These are phyloP conservation scores for Saimiri boliviensis DNA, from an alignment of 2,113 vertebrate species.

Conservation along the genomic window DNA sequence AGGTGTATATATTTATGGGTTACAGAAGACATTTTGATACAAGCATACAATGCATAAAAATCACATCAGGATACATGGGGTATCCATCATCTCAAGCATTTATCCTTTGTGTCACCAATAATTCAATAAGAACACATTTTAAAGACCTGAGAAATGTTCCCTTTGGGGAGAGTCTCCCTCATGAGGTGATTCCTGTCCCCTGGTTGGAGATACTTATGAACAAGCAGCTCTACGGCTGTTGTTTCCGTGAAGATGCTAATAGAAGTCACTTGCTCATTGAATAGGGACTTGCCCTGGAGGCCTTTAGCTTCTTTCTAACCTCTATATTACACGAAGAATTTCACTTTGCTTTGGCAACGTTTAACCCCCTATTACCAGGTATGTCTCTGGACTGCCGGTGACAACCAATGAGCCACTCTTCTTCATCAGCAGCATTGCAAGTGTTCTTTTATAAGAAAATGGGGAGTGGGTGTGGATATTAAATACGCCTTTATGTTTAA, in stretches of 20 bases:
- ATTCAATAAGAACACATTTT: background rate
- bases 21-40: no score
- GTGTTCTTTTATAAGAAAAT: background rate
- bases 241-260: background rate
- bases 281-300: background rate
- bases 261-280: background rate
- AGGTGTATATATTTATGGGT: no score
- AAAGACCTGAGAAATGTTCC: background rate
- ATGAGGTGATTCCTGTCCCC: fast-evolving
- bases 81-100: no score
- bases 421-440: background rate
- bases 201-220: background rate
- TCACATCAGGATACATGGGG: no score
- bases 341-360: background rate
- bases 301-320: background rate
- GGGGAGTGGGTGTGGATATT: background rate
- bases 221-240: background rate
- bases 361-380: background rate
- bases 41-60: no score
- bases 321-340: background rate
- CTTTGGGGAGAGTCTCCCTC: background rate
- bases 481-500: background rate
- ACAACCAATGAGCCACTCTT: background rate
- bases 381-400: background rate
- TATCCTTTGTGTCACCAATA: no score